A percentile compares a stretch with the other conserved stretches of the same genome.
Evolutionary conservation across 1,140 invertebrate genomes (phyloP).

Genomic region (Sminthurinus signatus): DNA sequence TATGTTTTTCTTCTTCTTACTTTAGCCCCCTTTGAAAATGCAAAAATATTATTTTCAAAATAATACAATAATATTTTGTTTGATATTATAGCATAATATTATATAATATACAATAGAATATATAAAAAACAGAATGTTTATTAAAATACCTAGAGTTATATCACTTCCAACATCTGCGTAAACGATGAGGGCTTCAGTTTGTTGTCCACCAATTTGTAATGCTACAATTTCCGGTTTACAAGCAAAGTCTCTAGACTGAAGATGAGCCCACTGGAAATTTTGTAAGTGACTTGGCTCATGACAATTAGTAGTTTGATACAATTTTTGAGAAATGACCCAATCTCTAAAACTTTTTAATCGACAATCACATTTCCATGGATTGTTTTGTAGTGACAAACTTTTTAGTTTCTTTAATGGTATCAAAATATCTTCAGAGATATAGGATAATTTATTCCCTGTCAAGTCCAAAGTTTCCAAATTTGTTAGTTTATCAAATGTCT

Average conservation of each 20-base stretch:
- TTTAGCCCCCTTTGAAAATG: no score
- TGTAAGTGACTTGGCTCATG: constrained; percentile 53
- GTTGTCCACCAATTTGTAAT: constrained; percentile 48
- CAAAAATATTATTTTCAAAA: no score
- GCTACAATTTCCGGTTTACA: constrained; percentile 62
- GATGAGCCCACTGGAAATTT: constrained; percentile 59
- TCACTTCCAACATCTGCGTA: constrained; percentile 66
- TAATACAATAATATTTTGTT: no score
- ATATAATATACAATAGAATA: no score
- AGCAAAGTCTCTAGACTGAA: constrained; percentile 61
- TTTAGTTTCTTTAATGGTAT: constrained; percentile 63
- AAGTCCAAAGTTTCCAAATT: constrained; percentile 63
- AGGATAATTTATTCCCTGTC: constrained; percentile 60
- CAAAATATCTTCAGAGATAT: constrained; percentile 59
- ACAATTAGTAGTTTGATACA: constrained; percentile 61
- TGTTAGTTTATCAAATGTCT: constrained; percentile 61
- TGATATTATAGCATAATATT: no score
- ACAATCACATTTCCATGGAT: constrained; percentile 84
- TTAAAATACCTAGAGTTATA: constrained; percentile 54
- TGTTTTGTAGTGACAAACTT: constrained; percentile 70
- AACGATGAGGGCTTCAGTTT: constrained; percentile 50
- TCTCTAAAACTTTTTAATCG: constrained; percentile 68
- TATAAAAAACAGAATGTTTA: no score
- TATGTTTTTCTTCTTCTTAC: no score
- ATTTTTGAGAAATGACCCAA: constrained; percentile 64